Evolutionary conservation across 2,797 vertebrate genomes (phyloP), one percentile per base, ranked within the genome.

Genomic region (Leptatherina wallacei): DNA sequence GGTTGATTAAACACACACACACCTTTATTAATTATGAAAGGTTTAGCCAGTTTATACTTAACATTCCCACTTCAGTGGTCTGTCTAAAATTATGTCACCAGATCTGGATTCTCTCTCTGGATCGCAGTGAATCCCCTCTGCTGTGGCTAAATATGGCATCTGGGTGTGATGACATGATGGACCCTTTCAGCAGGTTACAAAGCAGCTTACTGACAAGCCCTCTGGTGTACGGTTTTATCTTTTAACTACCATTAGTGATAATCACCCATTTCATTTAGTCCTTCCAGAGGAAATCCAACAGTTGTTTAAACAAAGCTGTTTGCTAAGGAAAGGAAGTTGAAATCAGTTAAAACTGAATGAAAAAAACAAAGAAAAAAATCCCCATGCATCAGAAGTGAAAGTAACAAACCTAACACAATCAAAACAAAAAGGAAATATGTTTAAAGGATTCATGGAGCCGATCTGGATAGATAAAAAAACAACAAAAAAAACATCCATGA

Each of bases 351-450:
- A 30, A 77, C 14, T 20, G 22, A 52, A 32, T 40, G 30, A n/a
- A 9, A 18, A 22, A 76, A 72, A 72, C 72, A 24, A 35, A 36
- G 5, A 12, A 11, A 16, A 78, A 78, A 66, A n/a, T 32, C 72
- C 5, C 33, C 33, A 82, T 82, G 79, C 81, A 72, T 67, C 64
- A 82, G 6, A 67, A 74, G 49, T 63, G 73, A 22, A 42, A 63
- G 42, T 40, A 77, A 64, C 49, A 72, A 66, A 68, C 32, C 59
- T 52, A 67, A 67, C 14, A 71, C 12, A 78, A 66, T 61, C 36
- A 27, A 65, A 78, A 71, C 24, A 92, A 94, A 86, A 92, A 87
- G 29, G 14, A 63, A 16, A 74, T 40, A 70, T 42, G 38, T 27
- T 59, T 40, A 59, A 60, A 60, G 49, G 80, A 81, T 71, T 83